Conservation (phyloP, 1,140 invertebrate genomes). For the Meloidogyne hapla region DNA sequence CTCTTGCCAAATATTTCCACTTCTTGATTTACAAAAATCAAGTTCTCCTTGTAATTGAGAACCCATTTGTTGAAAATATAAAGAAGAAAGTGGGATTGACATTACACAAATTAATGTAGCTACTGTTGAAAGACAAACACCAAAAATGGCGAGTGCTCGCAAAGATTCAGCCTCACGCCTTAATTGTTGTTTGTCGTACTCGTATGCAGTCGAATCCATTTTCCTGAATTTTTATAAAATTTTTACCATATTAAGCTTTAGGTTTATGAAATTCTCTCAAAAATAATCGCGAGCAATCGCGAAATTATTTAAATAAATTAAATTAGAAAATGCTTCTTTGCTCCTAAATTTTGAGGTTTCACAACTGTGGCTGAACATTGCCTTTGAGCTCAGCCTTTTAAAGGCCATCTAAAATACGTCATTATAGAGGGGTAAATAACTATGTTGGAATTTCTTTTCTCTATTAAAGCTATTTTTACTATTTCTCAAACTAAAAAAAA, state of each 20-base stretch:
- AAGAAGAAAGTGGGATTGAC: slow-evolving; percentile 63
- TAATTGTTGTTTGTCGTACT: slow-evolving; percentile 1
- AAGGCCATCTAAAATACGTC: background rate
- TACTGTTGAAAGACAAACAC: slow-evolving; percentile 52
- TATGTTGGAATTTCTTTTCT: slow-evolving; percentile 3
- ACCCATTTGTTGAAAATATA: slow-evolving; percentile 44
- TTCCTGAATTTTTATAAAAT: background rate
- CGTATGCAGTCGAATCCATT: slow-evolving; percentile 5
- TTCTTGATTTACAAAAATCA: slow-evolving; percentile 49
- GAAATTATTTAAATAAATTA: background rate
- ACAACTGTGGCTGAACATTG: background rate
- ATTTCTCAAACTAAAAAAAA: background rate
- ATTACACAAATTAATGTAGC: slow-evolving; percentile 63
- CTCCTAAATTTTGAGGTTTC: background rate
- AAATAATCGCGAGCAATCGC: no score
- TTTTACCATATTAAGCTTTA: no score
- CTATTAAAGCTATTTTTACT: background rate
- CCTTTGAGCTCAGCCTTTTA: background rate
- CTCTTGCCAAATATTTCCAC: slow-evolving; percentile 50
- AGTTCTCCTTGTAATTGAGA: slow-evolving; percentile 46
- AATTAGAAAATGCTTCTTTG: background rate
- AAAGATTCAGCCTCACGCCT: slow-evolving; percentile 39
- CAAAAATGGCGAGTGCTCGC: slow-evolving; percentile 46
- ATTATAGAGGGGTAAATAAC: background rate
- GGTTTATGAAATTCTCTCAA: no score